A percentile compares a stretch with the other conserved stretches of the same genome.
Conservation (phyloP, 2,888 invertebrate species). For the Sipunculus nudus region DNA sequence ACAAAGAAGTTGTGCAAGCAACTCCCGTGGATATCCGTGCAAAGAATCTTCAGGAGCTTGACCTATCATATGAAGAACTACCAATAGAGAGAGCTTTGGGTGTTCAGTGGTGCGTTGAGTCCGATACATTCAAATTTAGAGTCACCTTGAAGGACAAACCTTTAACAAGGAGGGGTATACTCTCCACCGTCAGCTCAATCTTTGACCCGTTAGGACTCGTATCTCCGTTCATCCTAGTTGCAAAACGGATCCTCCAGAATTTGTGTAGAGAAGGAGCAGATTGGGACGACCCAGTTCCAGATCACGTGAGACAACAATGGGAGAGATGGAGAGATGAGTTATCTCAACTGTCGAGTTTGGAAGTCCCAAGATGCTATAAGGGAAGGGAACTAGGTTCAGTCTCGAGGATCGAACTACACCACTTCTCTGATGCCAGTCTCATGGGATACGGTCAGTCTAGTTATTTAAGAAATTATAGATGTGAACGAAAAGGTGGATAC, state of each 20-base stretch:
- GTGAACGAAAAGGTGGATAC: constrained; percentile 13
- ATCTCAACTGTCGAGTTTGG: no score
- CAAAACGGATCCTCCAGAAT: constrained; percentile 18
- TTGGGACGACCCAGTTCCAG: constrained; percentile 10
- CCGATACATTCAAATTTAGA: constrained; percentile 15
- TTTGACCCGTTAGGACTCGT: constrained; percentile 39
- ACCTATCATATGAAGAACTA: constrained; percentile 18
- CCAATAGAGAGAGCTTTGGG: constrained; percentile 22
- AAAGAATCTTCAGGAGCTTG: constrained; percentile 14
- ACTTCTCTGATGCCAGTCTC: constrained; percentile 5
- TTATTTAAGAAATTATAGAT: neutral
- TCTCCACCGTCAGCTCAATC: constrained; percentile 35
- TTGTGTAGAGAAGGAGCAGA: constrained; percentile 12
- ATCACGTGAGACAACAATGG: no score
- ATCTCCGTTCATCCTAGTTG: constrained; percentile 27
- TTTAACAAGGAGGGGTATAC: constrained; percentile 28
- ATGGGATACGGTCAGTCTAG: neutral
- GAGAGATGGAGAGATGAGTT: no score
- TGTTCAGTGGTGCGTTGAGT: constrained; percentile 22
- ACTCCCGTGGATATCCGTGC: constrained; percentile 27
- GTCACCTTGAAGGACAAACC: constrained; percentile 20
- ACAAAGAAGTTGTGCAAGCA: constrained; percentile 26
- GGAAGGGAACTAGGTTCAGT: neutral
- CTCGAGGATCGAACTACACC: neutral
- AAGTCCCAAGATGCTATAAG: no score